Evolutionary conservation across 2,113 vertebrate species (phyloP).

Genomic region (Thymallus thymallus): DNA sequence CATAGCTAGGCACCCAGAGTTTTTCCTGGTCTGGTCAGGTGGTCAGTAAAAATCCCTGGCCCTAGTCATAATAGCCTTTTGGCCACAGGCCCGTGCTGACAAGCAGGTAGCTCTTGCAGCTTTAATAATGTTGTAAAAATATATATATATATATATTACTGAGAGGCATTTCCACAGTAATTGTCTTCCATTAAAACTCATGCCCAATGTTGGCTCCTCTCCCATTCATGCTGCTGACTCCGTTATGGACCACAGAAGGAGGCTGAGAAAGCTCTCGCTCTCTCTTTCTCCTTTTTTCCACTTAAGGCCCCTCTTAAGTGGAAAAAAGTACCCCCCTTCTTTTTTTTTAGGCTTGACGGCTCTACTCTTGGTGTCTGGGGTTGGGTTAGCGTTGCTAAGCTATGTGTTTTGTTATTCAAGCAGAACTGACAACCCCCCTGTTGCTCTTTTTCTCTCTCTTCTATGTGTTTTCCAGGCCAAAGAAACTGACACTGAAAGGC

Average conservation of each 20-base stretch:
- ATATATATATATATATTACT: conserved; percentile 29
- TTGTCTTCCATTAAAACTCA: conserved; percentile 38
- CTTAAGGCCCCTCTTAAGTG: conserved; percentile 20
- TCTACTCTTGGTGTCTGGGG: not conserved
- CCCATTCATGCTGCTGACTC: conserved; percentile 44
- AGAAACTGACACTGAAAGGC: conserved; percentile 97
- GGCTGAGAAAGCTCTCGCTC: not conserved
- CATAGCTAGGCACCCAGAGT: not conserved
- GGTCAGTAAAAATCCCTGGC: no score
- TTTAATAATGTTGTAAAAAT: conserved; percentile 50
- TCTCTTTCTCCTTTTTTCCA: conserved; percentile 4
- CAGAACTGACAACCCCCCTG: not conserved
- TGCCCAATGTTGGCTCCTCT: conserved; percentile 34
- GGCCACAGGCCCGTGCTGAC: conserved; percentile 43
- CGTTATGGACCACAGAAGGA: conserved; percentile 15
- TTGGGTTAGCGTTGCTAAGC: no score
- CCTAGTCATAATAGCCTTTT: not conserved
- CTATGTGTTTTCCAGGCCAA: conserved; percentile 78
- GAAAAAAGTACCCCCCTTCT: conserved; percentile 11
- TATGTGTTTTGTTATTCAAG: no score
- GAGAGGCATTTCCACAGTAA: conserved; percentile 51
- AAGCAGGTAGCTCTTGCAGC: conserved; percentile 34
- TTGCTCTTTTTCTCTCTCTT: conserved; percentile 3
- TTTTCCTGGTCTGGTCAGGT: no score
- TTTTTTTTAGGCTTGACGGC: conserved; percentile 31